These are phyloP conservation scores for Vanessa cardui DNA, from an alignment of 2,888 invertebrate genomes.

Conservation along the genomic window DNA sequence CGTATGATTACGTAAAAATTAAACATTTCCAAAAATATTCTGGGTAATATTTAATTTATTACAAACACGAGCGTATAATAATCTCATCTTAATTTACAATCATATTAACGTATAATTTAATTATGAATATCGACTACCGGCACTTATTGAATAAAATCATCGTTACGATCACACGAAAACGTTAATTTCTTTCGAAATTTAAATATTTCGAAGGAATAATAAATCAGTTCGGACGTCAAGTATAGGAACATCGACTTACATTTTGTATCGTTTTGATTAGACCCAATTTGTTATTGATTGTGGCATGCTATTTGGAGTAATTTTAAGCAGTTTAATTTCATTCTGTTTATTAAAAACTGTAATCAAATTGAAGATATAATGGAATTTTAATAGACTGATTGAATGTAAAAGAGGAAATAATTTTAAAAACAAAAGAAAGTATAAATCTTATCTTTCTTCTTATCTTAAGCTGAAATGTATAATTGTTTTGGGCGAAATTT, in stretches of 20 bases:
- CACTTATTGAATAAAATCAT: constrained; percentile 8
- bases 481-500: too few species aligned
- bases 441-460: too few species aligned
- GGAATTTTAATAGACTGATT: neutral
- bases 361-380: neutral
- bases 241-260: neutral
- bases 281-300: neutral
- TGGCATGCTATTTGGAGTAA: neutral
- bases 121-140: neutral
- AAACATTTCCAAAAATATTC: too few species aligned
- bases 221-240: constrained; percentile 7
- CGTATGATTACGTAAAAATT: too few species aligned
- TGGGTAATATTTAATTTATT: too few species aligned
- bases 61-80: neutral
- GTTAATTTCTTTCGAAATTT: neutral
- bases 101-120: neutral
- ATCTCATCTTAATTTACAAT: neutral
- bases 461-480: too few species aligned
- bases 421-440: too few species aligned
- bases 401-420: too few species aligned
- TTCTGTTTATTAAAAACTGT: neutral
- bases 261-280: neutral
- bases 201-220: constrained; percentile 6
- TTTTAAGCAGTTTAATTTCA: neutral
- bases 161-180: neutral